Base-by-base conservation (phyloP, 2,888 invertebrate genomes). In the Tetragonisca angustula region DNA sequence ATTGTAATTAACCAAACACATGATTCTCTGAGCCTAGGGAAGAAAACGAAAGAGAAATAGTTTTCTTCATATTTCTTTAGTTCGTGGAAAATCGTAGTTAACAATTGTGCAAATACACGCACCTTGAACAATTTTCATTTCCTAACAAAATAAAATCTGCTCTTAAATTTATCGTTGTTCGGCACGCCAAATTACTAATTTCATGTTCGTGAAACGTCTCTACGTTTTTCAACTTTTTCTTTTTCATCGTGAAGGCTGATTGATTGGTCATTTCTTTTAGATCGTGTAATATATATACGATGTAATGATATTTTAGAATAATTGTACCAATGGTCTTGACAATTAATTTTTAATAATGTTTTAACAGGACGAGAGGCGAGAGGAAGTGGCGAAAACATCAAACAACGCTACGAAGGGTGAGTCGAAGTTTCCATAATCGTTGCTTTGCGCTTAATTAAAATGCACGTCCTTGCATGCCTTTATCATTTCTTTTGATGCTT, bases 91-190 rank as follows among this genome's bases (percentile, higher is more conserved):
- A 9, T 19, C 17, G 27, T 1, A 49, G 43, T 21, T 43, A 21
- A 49, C 5, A 2, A 49, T 19, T 50, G 6, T 11, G 27, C 19
- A 17, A 17, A 50, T 43, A 52, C 19, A 50, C 36, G 11, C 68
- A 84, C 83, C 36, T 56, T 32, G 6, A 19, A 56, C n/a, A 75
- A 68, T 82, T 82, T 82, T 84, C 78, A 84, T 84, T 78, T 67
- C 71, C 36, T 17, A 54, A 77, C 43, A 19, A 19, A 74, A 50
- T 59, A 50, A 52, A 71, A 49, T 43, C 61, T 61, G 67, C 32
- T 19, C 27, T 49, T 77, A 21, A 43, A 56, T 72, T 68, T 59
- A 85, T 64, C 72, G 70, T 65, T 69, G 75, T 79, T 85, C 78
- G 78, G 17, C 65, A 43, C 77, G 67, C 78, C 85, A 67, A 83